These are phyloP conservation scores for Dryomyza anilis DNA, from an alignment of 2,888 invertebrate species.

Conservation along the genomic window DNA sequence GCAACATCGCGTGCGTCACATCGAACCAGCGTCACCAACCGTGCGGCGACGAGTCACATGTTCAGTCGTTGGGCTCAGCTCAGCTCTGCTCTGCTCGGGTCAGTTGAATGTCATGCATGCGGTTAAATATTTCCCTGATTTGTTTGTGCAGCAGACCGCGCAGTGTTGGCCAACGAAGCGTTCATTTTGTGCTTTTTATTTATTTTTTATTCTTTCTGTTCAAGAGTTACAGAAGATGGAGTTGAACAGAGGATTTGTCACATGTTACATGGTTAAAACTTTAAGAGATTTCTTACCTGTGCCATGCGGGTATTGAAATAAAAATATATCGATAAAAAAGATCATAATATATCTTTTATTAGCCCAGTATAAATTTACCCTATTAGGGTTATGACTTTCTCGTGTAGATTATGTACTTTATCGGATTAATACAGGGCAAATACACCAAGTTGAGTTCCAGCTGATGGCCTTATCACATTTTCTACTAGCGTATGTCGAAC, in stretches of 20 bases:
- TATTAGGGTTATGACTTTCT: no score
- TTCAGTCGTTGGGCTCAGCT: not conserved
- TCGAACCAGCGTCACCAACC: not conserved
- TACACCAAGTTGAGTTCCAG: no score
- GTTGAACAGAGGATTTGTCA: not conserved
- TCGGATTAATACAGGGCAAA: no score
- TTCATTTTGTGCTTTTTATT: not conserved
- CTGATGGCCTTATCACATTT: no score
- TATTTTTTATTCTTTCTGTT: not conserved
- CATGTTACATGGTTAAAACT: no score
- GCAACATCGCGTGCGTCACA: not conserved
- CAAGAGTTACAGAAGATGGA: not conserved
- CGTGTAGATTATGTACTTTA: no score
- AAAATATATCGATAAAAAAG: not conserved
- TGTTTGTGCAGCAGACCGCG: conserved; percentile 7
- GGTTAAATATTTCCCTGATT: not conserved
- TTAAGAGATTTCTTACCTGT: no score
- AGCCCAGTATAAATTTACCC: no score
- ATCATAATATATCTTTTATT: not conserved
- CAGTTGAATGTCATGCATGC: no score
- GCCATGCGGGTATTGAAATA: not conserved
- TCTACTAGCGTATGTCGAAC: no score
- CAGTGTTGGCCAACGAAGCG: not conserved
- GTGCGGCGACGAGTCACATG: not conserved
- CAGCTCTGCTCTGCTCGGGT: not conserved